Base-by-base conservation (phyloP, 2,113 vertebrate genomes). In the Talpa occidentalis region DNA sequence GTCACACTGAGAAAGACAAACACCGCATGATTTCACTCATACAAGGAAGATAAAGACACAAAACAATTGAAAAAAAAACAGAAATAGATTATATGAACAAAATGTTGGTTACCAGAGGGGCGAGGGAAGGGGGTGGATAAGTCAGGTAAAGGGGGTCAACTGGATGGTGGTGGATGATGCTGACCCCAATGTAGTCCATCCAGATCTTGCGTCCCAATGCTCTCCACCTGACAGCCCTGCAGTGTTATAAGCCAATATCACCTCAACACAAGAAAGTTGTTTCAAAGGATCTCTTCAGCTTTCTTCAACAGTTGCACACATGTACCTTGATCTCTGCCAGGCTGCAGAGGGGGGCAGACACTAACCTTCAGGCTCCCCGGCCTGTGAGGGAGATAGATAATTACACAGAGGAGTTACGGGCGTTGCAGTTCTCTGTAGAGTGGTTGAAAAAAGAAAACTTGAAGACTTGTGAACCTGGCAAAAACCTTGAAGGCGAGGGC, bases 381-480 rank as follows among this genome's bases (percentile, higher is more conserved):
- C 35, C 42, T 59, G 40, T 35, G 16, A 56, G 70, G 70, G 56
- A 81, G 42, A 85, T 26, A 80, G 37, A 80, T 73, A 44, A 78
- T 82, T 69, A 88, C 4, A 80, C 12, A 82, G 78, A 84, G 10
- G 80, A 91, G 80, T 64, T 79, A 80, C 37, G 91, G 47, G 21
- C 52, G 92, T 96, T 94, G 85, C 40, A 90, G 40, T 30, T 93
- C 60, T 73, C 37, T 85, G 91, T 59, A 76, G 72, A 92, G 93
- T 94, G 77, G 37, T 54, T 28, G 72, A 88, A 64, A 81, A 92
- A 88, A 94, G n/a, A 96, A 3, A 28, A 7, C 21, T 62, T 92
- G 37, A 62, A 87, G 10, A 62, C 70, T 77, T 54, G 85, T 86
- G 30, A 93, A 86, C 74, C 56, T 82, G 60, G 69, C 74, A 83